Evolutionary conservation across 2,888 invertebrate species (phyloP).

Genomic region (Synergus laeviventris): DNA sequence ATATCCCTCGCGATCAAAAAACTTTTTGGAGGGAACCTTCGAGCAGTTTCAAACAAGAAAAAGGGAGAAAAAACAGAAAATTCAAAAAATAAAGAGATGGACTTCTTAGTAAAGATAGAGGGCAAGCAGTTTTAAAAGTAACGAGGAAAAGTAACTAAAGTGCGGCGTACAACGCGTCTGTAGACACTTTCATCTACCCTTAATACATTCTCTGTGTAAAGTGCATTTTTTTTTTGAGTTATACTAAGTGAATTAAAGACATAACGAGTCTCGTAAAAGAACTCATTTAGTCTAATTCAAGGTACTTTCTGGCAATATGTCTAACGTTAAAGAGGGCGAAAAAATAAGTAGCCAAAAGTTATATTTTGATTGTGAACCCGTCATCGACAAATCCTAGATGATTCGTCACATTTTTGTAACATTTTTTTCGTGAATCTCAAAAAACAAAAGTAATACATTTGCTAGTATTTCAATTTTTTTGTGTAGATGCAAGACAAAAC

Average conservation of each 20-base stretch:
- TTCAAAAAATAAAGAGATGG: slow-evolving; percentile 47
- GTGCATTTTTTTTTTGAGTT: slow-evolving; percentile 52
- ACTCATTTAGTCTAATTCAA: slow-evolving; percentile 15
- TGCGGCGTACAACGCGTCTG: slow-evolving; percentile 18
- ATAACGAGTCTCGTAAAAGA: slow-evolving; percentile 4
- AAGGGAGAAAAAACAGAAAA: slow-evolving; percentile 56
- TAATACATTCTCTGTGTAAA: slow-evolving; percentile 51
- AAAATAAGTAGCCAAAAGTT: slow-evolving; percentile 30
- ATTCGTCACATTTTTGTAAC: slow-evolving; percentile 12
- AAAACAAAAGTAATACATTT: slow-evolving; percentile 17
- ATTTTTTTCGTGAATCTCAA: slow-evolving; percentile 50
- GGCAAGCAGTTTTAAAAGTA: slow-evolving; percentile 45
- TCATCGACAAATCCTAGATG: slow-evolving; percentile 27
- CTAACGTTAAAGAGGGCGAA: slow-evolving; percentile 36
- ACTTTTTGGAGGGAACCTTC: slow-evolving; percentile 60
- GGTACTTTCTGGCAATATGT: slow-evolving; percentile 31
- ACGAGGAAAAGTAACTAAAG: slow-evolving; percentile 36
- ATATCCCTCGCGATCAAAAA: slow-evolving; percentile 51
- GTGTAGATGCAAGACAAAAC: not conserved
- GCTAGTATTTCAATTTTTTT: not conserved
- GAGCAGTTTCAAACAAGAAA: slow-evolving; percentile 67
- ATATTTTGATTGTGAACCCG: slow-evolving; percentile 37
- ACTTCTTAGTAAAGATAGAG: slow-evolving; percentile 58
- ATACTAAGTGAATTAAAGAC: slow-evolving; percentile 23
- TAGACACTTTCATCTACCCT: slow-evolving; percentile 53